Evolutionary conservation across 2,888 invertebrate genomes (phyloP).

Genomic region (Sclerodermus sp.): DNA sequence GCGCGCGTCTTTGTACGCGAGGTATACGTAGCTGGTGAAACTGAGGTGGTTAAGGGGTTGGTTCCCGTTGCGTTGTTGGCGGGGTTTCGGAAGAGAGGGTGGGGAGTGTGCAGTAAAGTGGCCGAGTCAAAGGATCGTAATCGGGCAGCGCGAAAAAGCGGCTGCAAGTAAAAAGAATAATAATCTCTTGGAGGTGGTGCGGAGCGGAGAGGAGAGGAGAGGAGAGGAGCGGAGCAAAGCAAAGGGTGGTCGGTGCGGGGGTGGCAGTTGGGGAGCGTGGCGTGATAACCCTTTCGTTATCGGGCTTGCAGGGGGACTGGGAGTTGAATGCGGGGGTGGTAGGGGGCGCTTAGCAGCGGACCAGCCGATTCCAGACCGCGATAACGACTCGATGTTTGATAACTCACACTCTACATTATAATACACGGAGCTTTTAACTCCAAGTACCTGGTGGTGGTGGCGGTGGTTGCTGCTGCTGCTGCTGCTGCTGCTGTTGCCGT

Average conservation of each 20-base stretch:
- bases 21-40: too few relatives aligned
- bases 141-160: not conserved
- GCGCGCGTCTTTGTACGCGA: too few relatives aligned
- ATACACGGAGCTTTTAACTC: too few relatives aligned
- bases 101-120: slow-evolving; percentile 41
- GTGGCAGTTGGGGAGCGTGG: too few relatives aligned
- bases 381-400: slow-evolving; percentile 52
- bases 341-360: slow-evolving; percentile 42
- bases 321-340: slow-evolving; percentile 15
- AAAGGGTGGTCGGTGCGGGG: too few relatives aligned
- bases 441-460: slow-evolving; percentile 8
- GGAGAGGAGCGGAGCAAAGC: too few relatives aligned
- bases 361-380: slow-evolving; percentile 48
- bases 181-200: slow-evolving; percentile 37
- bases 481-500: too few relatives aligned
- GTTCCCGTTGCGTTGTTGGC: too few relatives aligned
- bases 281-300: slow-evolving; percentile 58
- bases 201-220: slow-evolving; percentile 6
- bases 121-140: slow-evolving; percentile 37
- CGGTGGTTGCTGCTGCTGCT: slow-evolving; percentile 2
- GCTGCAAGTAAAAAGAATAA: slow-evolving; percentile 34
- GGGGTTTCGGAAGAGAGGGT: slow-evolving; percentile 9
- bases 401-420: slow-evolving; percentile 53
- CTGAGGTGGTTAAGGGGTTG: too few relatives aligned
- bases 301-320: slow-evolving; percentile 31